These are phyloP conservation scores for Phocides pigmalion DNA, from an alignment of 1,140 invertebrate species.

Conservation along the genomic window DNA sequence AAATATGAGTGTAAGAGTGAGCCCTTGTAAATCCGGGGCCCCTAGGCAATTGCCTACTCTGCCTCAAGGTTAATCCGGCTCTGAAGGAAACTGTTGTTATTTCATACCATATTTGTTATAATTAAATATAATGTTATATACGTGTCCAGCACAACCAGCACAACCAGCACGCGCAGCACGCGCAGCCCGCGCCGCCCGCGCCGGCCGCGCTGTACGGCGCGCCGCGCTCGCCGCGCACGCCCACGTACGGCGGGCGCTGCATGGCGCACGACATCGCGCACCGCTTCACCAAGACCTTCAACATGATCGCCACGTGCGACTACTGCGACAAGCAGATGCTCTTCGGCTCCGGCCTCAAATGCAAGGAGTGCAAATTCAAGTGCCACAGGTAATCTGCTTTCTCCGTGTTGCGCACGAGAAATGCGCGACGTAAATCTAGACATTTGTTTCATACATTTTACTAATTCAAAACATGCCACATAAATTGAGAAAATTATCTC, in stretches of 20 bases:
- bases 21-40: too few species aligned
- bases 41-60: too few species aligned
- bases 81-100: too few species aligned
- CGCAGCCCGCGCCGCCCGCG: constrained; percentile 75
- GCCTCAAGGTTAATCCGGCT: too few species aligned
- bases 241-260: constrained; percentile 85
- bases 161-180: constrained; percentile 29
- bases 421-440: not conserved
- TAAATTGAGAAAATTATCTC: too few species aligned
- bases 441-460: too few species aligned
- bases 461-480: too few species aligned
- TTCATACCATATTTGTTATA: too few species aligned
- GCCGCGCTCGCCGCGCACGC: constrained; percentile 91
- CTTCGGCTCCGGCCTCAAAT: constrained; percentile 92
- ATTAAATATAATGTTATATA: too few species aligned
- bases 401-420: too few species aligned
- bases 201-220: constrained; percentile 41
- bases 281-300: constrained; percentile 94
- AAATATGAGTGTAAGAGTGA: too few species aligned
- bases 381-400: constrained; percentile 93
- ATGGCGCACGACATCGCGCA: constrained; percentile 97
- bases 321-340: constrained; percentile 96
- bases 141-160: constrained; percentile 37
- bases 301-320: constrained; percentile 95
- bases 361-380: constrained; percentile 98